These are phyloP conservation scores for Drosophila gunungcola DNA, from an alignment of 1,140 invertebrate genomes.

Conservation along the genomic window DNA sequence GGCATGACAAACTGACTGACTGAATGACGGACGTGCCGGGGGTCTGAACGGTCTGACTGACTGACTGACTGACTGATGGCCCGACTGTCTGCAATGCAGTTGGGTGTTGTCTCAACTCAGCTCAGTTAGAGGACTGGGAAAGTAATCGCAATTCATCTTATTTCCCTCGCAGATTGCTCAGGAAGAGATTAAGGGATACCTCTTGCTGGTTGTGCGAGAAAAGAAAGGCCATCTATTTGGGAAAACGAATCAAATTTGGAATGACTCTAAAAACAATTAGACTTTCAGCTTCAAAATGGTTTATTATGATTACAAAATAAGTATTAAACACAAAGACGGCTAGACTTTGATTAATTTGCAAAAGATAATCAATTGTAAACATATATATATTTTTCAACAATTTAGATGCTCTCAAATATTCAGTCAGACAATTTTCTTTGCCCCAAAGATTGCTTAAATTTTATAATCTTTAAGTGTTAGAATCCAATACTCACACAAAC, in stretches of 20 bases:
- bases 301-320: no score
- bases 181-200: conserved; percentile 9
- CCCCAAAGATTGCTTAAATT: no score
- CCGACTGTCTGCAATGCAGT: conserved; percentile 56
- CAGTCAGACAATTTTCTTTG: no score
- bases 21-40: conserved; percentile 36
- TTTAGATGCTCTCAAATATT: no score
- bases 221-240: background rate
- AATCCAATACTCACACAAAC: background rate
- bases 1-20: conserved; percentile 60
- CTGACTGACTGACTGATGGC: conserved; percentile 50
- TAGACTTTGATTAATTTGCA: no score
- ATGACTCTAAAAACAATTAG: background rate
- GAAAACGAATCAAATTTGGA: background rate
- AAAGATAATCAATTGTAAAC: no score
- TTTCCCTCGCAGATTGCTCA: conserved; percentile 14
- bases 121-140: conserved; percentile 22
- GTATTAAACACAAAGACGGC: no score
- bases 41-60: conserved; percentile 30
- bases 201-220: background rate
- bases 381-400: no score
- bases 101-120: conserved; percentile 47
- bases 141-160: conserved; percentile 47
- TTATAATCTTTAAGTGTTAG: no score
- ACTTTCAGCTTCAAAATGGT: no score